Percentiles rank a stretch among this genome's conserved stretches.
Evolutionary conservation across 2,797 vertebrate genomes (phyloP).

Genomic region (Hipposideros larvatus): DNA sequence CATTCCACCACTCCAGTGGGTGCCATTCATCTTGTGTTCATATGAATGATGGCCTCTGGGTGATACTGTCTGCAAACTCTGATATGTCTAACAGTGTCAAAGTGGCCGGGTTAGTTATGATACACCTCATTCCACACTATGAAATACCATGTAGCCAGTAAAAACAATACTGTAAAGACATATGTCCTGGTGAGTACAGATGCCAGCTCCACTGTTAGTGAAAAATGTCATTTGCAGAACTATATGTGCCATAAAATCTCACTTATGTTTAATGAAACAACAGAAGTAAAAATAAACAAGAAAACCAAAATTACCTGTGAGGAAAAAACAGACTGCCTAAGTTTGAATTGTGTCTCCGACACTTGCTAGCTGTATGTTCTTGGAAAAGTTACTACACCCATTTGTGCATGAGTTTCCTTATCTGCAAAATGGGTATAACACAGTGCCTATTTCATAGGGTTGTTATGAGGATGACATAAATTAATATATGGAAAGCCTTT

Average conservation of each 20-base stretch:
- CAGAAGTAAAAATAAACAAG: neutral
- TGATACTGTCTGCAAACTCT: neutral
- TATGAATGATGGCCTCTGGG: neutral
- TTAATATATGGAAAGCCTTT: neutral
- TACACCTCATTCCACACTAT: neutral
- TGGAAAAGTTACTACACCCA: neutral
- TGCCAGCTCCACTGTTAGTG: neutral
- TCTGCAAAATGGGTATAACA: neutral
- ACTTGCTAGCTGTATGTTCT: neutral
- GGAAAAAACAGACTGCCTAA: neutral
- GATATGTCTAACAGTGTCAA: neutral
- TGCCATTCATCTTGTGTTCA: neutral
- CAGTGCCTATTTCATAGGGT: neutral
- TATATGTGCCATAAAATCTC: neutral
- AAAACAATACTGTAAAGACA: neutral
- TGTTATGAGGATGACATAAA: neutral
- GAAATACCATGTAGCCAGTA: neutral
- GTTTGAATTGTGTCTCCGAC: neutral
- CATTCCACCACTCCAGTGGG: neutral
- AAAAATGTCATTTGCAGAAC: neutral
- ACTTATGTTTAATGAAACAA: slow-evolving; percentile 18
- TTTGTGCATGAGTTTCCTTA: neutral
- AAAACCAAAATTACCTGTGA: slow-evolving; percentile 27
- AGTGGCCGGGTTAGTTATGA: neutral
- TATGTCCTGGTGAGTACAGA: neutral